Evolutionary conservation across 2,888 invertebrate species (phyloP).

Genomic region (Drosophila nr. fundita): DNA sequence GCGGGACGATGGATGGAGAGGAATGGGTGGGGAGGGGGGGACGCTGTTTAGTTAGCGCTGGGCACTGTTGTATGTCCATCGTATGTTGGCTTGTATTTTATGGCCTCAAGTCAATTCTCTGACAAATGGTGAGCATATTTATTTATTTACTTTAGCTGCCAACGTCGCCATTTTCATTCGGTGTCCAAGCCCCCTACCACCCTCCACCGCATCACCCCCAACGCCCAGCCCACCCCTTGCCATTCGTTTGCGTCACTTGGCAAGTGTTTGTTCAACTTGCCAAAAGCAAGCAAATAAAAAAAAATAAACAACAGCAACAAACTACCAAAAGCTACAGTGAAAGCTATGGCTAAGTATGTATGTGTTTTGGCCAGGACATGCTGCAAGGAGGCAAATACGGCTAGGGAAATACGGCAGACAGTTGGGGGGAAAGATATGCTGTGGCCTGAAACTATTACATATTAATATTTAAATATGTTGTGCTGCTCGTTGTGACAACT

Average conservation of each 20-base stretch:
- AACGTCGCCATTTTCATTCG: conserved; percentile 43
- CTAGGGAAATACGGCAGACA: neutral
- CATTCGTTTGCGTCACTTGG: conserved; percentile 68
- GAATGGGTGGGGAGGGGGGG: neutral
- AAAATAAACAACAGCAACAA: conserved; percentile 20
- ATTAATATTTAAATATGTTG: conserved; percentile 44
- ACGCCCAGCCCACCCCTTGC: neutral
- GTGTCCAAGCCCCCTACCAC: neutral
- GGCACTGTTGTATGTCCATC: conserved; percentile 46
- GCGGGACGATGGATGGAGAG: neutral
- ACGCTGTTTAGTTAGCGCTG: neutral
- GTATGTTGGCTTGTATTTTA: conserved; percentile 71
- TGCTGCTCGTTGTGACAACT: conserved; percentile 10
- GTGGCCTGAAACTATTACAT: conserved; percentile 28
- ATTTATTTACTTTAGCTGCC: conserved; percentile 76
- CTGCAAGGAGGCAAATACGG: conserved; percentile 14
- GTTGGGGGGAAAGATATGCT: neutral
- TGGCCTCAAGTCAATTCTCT: conserved; percentile 81
- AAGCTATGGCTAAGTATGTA: neutral
- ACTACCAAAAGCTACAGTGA: conserved; percentile 16
- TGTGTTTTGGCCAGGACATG: conserved; percentile 3
- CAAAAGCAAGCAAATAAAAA: conserved; percentile 59
- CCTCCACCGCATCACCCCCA: neutral
- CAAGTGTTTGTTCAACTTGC: conserved; percentile 76
- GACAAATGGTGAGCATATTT: conserved; percentile 80